Evolutionary conservation across 2,888 invertebrate species (phyloP), one percentile per base, ranked within the genome.

Genomic region (Zootermopsis nevadensis): DNA sequence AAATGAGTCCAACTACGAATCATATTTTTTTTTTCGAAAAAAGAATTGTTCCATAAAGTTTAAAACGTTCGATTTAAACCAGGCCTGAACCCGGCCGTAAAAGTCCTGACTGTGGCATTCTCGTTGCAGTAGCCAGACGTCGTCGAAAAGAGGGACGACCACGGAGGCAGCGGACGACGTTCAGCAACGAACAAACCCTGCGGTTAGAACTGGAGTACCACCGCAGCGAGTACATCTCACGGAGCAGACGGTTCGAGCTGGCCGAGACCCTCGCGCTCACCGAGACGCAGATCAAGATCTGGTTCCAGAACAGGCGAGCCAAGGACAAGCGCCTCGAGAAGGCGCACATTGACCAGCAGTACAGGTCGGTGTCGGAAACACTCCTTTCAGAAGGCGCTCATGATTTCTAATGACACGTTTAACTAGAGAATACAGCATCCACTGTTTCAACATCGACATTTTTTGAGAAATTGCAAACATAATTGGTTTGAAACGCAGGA

Each of bases 241-340:
- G 98, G 84, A 95, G 96, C 53, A 91, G 97, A 87, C 90, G 96
- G 85, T 95, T 94, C 88, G 96, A 96, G 88, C 89, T 96, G 85
- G 96, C 96, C 0, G 94, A 94, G 88, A 90, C 93, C 6, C 89
- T 96, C 72, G 88, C 88, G 67, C 87, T 92, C 67, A 94, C 95
- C 0, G 96, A 96, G 89, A 96, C 96, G 0, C 93, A 96, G 90
- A 96, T 96, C 86, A 96, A 96, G 89, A 96, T 96, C 84, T 96
- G 96, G 96, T 98, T 98, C 89, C 98, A 98, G 90, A 98, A 98
- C 90, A 92, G 98, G 85, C 92, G 98, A 86, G 98, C 98, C 35
- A 98, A 98, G 90, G 98, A 98, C 89, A 98, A 98, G 90, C 91
- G 98, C 85, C 97, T 98, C 86, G 98, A 98, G 89, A 98, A 98